Base-by-base conservation (phyloP, 2,113 vertebrate species). In the Megaceryle maxima region DNA sequence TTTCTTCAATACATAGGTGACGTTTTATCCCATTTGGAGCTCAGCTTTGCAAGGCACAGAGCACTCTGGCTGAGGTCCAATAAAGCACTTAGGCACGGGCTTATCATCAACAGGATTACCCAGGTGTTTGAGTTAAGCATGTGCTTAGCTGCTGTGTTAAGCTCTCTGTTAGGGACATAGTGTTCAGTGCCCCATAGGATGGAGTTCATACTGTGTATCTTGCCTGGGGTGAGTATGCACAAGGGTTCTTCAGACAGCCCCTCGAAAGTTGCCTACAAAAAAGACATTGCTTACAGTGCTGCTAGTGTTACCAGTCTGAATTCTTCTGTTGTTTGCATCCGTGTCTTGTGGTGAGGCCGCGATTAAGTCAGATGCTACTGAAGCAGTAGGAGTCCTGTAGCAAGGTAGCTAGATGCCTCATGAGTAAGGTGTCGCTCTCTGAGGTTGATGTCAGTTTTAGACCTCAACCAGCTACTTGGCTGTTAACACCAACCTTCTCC, bases 81-180 rank as follows among this genome's bases (percentile, higher is more conserved):
- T 56, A 96, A 97, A 96, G 96, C 94, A 96, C 96, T 97, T 97
- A 96, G 79, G 88, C 94, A 94, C 0, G 8, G 74, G 67, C 83
- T 96, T 96, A 97, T 95, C 96, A 95, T 84, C 87, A 89, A 41
- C 74, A 91, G 88, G 96, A 96, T 95, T 96, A 94, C 84, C 92
- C 95, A 97, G 94, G 95, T 96, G 96, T 94, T 96, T 91, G 95
- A 96, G 83, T 22, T 96, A 51, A 96, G 96, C 94, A 87, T 33
- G 95, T 91, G 96, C 94, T 91, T 5, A 69, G 92, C 92, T 68
- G 93, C 48, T 11, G 83, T 37, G 68, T 39, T 70, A 13, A 77
- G 73, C 57, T 41, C 66, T 76, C 57, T 3, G 88, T 24, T 13
- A 50, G 83, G 95, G 77, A 92, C 92, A 37, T 12, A 2, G 79